These are phyloP conservation scores for Thalassoma bifasciatum DNA, from an alignment of 2,113 vertebrate genomes.

Conservation along the genomic window DNA sequence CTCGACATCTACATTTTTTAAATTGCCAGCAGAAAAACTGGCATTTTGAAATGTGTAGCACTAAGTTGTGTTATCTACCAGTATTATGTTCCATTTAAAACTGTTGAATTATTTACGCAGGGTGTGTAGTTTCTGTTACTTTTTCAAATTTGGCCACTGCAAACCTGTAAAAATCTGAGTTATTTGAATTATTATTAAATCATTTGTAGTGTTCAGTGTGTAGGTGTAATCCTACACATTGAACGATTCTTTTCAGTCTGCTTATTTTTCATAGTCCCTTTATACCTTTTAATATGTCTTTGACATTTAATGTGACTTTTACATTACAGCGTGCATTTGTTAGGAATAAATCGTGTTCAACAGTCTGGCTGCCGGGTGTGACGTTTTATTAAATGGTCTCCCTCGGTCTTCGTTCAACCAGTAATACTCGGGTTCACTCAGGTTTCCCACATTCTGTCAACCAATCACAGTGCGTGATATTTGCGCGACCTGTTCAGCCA, in stretches of 20 bases:
- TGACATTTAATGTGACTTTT: neutral
- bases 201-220: too few species aligned
- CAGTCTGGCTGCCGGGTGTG: conserved; percentile 20
- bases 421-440: conserved; percentile 33
- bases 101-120: too few species aligned
- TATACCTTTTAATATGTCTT: neutral
- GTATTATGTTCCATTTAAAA: neutral
- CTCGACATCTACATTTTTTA: neutral
- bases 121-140: too few species aligned
- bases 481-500: conserved; percentile 76
- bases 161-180: too few species aligned
- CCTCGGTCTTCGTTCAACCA: conserved; percentile 43
- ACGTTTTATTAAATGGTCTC: conserved; percentile 46
- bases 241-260: too few species aligned
- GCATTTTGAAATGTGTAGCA: neutral
- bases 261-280: too few species aligned
- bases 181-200: too few species aligned
- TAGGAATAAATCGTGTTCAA: too few species aligned
- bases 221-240: too few species aligned
- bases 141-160: too few species aligned
- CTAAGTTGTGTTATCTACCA: neutral
- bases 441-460: neutral
- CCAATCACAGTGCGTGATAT: conserved; percentile 75
- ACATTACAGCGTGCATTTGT: too few species aligned
- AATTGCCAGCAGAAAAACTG: neutral